A percentile compares a stretch with the other conserved stretches of the same genome.
phyloP scores from a whole-genome alignment of 1,140 invertebrate species.

The roundworm (Caenorhabditis elegans) region DNA sequence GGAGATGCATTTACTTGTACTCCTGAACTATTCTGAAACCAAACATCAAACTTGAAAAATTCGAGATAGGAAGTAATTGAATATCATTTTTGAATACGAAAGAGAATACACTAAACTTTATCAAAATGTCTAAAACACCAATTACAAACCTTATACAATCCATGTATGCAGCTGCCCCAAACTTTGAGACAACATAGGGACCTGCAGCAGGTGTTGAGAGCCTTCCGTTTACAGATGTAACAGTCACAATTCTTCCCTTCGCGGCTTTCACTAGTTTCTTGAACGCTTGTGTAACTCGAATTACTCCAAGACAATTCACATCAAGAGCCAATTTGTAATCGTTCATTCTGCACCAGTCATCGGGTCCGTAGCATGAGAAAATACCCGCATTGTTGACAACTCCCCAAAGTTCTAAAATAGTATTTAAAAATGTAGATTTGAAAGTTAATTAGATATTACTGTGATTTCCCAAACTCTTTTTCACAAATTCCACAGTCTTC shows the following conservation, averaged over 20 bases:
- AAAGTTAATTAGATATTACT: neutral
- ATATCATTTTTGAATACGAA: too few relatives aligned
- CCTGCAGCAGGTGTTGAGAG: constrained; percentile 43
- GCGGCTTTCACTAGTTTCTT: constrained; percentile 54
- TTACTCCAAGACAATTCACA: constrained; percentile 52
- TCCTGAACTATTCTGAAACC: too few relatives aligned
- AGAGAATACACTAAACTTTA: too few relatives aligned
- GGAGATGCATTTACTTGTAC: too few relatives aligned
- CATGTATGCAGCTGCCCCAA: constrained; percentile 59
- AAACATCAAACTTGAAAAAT: too few relatives aligned
- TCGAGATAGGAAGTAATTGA: too few relatives aligned
- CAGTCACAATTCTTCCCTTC: constrained; percentile 56
- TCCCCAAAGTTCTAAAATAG: constrained; percentile 54
- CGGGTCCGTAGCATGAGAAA: constrained; percentile 59
- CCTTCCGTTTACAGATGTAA: constrained; percentile 59
- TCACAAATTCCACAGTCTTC: constrained; percentile 42
- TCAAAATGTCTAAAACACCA: neutral
- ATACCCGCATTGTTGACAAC: constrained; percentile 58
- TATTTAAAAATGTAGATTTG: neutral
- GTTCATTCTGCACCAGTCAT: constrained; percentile 53
- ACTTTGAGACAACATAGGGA: constrained; percentile 56
- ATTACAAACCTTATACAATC: constrained; percentile 49
- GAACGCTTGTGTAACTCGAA: constrained; percentile 56
- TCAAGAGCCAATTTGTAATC: constrained; percentile 53
- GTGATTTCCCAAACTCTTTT: constrained; percentile 34